Percentiles rank a stretch among this genome's conserved stretches.
Evolutionary conservation across 2,113 vertebrate species (phyloP).

Genomic region (Phoxinus phoxinus): DNA sequence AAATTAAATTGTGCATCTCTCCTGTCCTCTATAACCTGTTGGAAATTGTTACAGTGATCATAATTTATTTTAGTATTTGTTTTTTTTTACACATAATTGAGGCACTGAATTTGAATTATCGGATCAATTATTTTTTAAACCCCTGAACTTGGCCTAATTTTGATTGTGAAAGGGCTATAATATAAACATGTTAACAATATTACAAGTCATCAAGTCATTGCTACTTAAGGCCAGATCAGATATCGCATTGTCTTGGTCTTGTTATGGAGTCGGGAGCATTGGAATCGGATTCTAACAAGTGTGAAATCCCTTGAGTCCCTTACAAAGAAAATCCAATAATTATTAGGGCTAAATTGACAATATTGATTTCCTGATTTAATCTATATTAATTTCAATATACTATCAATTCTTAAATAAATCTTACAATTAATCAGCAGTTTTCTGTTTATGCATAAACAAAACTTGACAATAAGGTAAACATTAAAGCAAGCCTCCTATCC

Average conservation of each 20-base stretch:
- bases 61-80: not conserved
- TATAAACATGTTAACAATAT: too few relatives aligned
- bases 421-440: too few relatives aligned
- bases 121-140: too few relatives aligned
- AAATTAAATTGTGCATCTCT: not conserved
- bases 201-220: too few relatives aligned
- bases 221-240: not conserved
- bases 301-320: too few relatives aligned
- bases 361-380: not conserved
- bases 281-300: too few relatives aligned
- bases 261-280: not conserved
- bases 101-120: too few relatives aligned
- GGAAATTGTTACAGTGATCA: not conserved
- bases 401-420: not conserved
- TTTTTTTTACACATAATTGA: not conserved
- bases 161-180: too few relatives aligned
- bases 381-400: not conserved
- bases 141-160: too few relatives aligned
- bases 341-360: not conserved
- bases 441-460: too few relatives aligned
- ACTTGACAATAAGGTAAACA: too few relatives aligned
- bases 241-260: not conserved
- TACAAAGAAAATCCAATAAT: not conserved
- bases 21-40: not conserved
- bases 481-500: too few relatives aligned